These are phyloP conservation scores for Rhynchophorus ferrugineus DNA, from an alignment of 1,140 invertebrate species.

Conservation along the genomic window DNA sequence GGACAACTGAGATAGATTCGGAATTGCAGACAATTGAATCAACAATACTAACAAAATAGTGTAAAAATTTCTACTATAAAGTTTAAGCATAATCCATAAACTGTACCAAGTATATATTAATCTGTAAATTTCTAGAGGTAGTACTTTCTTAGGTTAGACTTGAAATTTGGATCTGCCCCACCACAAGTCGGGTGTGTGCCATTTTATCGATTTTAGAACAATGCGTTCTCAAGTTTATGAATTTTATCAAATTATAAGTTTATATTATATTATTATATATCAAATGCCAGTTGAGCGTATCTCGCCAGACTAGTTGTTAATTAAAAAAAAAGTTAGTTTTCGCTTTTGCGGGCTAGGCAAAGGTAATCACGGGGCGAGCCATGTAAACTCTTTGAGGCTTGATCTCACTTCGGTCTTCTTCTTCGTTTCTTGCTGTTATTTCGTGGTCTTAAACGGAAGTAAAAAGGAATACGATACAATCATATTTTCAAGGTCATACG, in stretches of 20 bases:
- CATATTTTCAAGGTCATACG: too few species aligned
- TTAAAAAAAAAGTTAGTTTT: conserved; percentile 35
- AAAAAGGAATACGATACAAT: too few species aligned
- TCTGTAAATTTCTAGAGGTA: conserved; percentile 36
- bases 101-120: conserved; percentile 54
- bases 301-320: conserved; percentile 39
- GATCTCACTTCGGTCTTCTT: too few species aligned
- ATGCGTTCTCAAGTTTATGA: conserved; percentile 37
- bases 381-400: background rate
- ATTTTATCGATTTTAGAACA: conserved; percentile 40
- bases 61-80: conserved; percentile 52
- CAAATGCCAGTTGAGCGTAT: conserved; percentile 35
- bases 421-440: too few species aligned
- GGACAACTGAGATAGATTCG: conserved; percentile 10
- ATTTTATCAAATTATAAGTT: conserved; percentile 38
- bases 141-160: conserved; percentile 30
- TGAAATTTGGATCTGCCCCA: conserved; percentile 14
- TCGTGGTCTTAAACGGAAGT: too few species aligned
- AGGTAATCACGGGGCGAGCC: conserved; percentile 15
- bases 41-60: conserved; percentile 41
- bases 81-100: conserved; percentile 53
- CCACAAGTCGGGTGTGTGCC: conserved; percentile 6
- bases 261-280: conserved; percentile 31
- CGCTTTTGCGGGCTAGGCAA: conserved; percentile 33
- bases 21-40: conserved; percentile 1